Evolutionary conservation across 2,113 vertebrate genomes (phyloP), one percentile per base, ranked within the genome.

Genomic region (Cebus imitator): DNA sequence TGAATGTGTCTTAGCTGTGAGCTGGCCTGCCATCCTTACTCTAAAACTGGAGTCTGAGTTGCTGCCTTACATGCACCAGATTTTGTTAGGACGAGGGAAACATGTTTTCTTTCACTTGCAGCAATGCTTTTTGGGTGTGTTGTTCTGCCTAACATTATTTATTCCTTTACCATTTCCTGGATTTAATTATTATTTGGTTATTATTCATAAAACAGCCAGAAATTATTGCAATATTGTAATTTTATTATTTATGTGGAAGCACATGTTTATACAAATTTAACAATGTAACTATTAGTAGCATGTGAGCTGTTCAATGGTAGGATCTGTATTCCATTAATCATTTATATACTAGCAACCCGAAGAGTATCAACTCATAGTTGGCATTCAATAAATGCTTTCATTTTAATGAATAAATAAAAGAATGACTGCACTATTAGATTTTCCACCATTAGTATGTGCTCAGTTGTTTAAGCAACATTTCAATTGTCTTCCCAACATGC

Each of bases 391-490:
- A 92, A 94, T 83, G 13, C 40, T 80, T 90, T 92, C 17, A 87
- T 92, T 90, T 89, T 66, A 79, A 87, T 85, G 25, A 95, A 76
- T 81, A 48, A 80, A 90, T 91, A 72, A 89, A 95, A 87, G 57
- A 89, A 87, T 84, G 61, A 78, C 13, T 92, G 30, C 68, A 75
- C 32, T 91, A 3, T 75, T 55, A 58, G 55, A n/a, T 66, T 48
- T 48, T 76, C 5, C 75, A 35, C 13, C 3, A 21, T 75, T 82
- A 55, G 21, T 66, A 23, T 52, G 18, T 88, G 40, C 25, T 55
- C 40, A 52, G 32, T 93, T 79, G 73, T 52, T 45, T 55, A 75
- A 83, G 75, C 20, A 84, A 80, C n/a, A 61, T 68, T 93, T 91
- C 16, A 9, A 55, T 21, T 78, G 18, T 82, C 37, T 83, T 50